Base-by-base conservation (phyloP, 1,140 invertebrate species). In the Drosophila micromelanica region DNA sequence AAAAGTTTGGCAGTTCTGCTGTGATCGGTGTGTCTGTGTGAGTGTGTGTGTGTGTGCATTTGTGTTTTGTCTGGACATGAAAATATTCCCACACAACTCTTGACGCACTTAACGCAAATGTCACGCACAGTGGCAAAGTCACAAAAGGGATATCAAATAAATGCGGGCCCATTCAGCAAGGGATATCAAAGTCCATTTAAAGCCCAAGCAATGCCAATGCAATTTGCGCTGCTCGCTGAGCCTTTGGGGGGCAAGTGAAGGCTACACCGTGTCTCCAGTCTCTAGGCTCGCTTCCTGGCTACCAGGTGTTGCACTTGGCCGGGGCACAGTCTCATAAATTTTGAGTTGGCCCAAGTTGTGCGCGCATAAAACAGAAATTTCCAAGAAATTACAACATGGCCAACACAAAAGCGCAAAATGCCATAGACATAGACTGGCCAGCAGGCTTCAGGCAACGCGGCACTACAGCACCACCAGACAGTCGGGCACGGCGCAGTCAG, bases 341-440 rank as follows among this genome's bases (percentile, higher is more conserved):
- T 87, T 76, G 81, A 48, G 65, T 43, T 89, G 63, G 73, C 72
- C 79, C 76, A 60, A 65, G 76, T 68, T 76, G 79, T 80, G 81
- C 62, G 79, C 85, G 76, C 73, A 89, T 74, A 89, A 79, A 89
- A 74, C 72, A 65, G 62, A 79, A 80, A 81, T 89, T 89, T 89
- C 84, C 84, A 84, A 89, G 84, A 89, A 89, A 89, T 85, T 80
- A 85, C 81, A 85, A 85, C 79, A 85, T 80, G 63, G 71, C 74
- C 71, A 81, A 73, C 55, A 67, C 67, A 74, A 74, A 63, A 69
- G 68, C 72, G 60, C 57, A 73, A 69, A 68, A 62, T 55, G 60
- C 59, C 59, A 78, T 56, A 64, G 56, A 48, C 71, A 72, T 55
- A 61, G 40, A 55, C 59, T 11, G 43, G 45, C 51, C 20, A 46